Base-by-base conservation (phyloP, 2,113 vertebrate species). In the Melanerpes formicivorus region DNA sequence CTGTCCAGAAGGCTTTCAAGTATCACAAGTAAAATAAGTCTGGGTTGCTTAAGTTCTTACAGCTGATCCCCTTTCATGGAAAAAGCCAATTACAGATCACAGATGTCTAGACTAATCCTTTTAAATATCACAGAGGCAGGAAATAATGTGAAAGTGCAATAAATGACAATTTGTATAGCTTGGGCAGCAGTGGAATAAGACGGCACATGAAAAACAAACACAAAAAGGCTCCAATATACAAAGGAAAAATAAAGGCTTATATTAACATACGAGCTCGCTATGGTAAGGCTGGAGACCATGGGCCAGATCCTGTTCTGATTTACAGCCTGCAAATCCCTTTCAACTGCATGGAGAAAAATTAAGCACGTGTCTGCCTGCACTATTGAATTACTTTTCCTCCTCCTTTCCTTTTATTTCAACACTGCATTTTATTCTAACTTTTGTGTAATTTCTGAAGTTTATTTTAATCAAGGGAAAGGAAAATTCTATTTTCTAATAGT, bases 81-180 rank as follows among this genome's bases (percentile, higher is more conserved):
- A 95, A 95, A 97, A 96, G 91, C 93, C 94, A 97, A 95, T 95
- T 96, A 95, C 93, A 96, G 87, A 94, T 96, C 94, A 96, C 90
- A 97, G 90, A 96, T 96, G 80, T 97, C 93, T 96, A 80, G 82
- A 92, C 82, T 92, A 97, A 97, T 97, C 92, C 88, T 78, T 95
- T 94, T 96, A 95, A 97, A 96, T 96, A 97, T 94, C 93, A 95
- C 80, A 96, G 90, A 95, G 84, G 92, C 90, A 96, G 92, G 95
- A 96, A 96, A 93, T 94, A 93, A 95, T 37, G 40, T 90, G 85
- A 78, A 96, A 96, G 79, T 95, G 78, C 56, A 96, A 92, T 95
- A 96, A 96, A 93, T 85, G 90, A 96, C 89, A 66, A 91, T 97
- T 95, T 95, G 76, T 91, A 67, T 88, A 87, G 78, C 90, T 94